These are phyloP conservation scores for Trichogramma pretiosum DNA, from an alignment of 1,140 invertebrate species.

Conservation along the genomic window DNA sequence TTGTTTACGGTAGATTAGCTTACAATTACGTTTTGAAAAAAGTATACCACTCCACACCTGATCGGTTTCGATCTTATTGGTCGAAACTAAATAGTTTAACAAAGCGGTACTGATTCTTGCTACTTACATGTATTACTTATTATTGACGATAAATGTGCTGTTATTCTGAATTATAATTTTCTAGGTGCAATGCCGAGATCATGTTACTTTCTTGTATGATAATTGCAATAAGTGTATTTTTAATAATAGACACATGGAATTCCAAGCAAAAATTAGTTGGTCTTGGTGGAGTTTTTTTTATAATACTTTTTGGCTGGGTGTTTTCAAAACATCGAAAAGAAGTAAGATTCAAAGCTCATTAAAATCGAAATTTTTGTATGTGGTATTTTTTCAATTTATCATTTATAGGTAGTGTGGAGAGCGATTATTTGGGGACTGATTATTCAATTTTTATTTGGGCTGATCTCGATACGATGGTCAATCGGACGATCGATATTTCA, in stretches of 20 bases:
- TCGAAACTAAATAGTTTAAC: neutral
- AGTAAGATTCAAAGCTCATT: constrained; percentile 6
- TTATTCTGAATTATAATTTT: too few species aligned
- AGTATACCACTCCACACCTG: constrained; percentile 2
- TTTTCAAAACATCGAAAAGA: constrained; percentile 53
- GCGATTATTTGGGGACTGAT: constrained; percentile 70
- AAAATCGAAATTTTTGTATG: constrained; percentile 5
- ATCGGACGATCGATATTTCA: constrained; percentile 67
- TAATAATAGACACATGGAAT: constrained; percentile 56
- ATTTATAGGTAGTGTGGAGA: constrained; percentile 61
- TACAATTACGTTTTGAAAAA: constrained; percentile 54
- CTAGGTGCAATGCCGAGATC: neutral
- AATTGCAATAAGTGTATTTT: constrained; percentile 46
- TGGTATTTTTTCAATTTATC: constrained; percentile 4
- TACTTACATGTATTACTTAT: too few species aligned
- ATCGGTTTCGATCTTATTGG: neutral
- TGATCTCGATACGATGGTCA: constrained; percentile 77
- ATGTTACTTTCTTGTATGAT: constrained; percentile 28
- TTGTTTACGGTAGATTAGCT: constrained; percentile 55
- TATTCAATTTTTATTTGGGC: constrained; percentile 78
- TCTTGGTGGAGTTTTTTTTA: constrained; percentile 50
- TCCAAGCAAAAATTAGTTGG: constrained; percentile 57
- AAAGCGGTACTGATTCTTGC: too few species aligned
- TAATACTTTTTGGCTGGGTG: constrained; percentile 49
- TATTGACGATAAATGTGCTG: too few species aligned